Base-by-base conservation (phyloP, 2,797 vertebrate genomes). In the Sebastolobus altivelis region DNA sequence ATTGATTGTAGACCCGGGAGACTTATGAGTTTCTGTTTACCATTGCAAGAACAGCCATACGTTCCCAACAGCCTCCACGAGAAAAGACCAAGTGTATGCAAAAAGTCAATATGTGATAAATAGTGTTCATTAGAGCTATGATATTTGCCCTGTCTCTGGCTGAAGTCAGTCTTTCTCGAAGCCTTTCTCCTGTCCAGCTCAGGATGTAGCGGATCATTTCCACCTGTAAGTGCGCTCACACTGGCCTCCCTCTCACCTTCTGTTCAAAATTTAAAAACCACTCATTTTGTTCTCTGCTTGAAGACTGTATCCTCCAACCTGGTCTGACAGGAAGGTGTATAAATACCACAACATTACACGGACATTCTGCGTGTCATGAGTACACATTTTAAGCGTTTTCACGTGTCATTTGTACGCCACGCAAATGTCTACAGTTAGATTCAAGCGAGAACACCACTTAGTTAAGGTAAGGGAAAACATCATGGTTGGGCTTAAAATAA, bases 1-100 rank as follows among this genome's bases (percentile, higher is more conserved):
- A 90, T 89, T 33, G 88, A 92, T 61, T 22, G 63, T 2, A 5
- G 60, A 43, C 25, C 29, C 40, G 16, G 49, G 22, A 61, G 75
- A 66, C 38, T 16, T 46, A 61, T 46, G 60, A 61, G 75, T 16
- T 65, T 54, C 68, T 68, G 72, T 70, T 79, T 74, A 68, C 13
- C 49, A 55, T 22, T 58, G 27, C 68, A 77, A 75, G 75, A 31
- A 12, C 59, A 72, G 66, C 73, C 2, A 13, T 8, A 40, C 58
- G 8, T 59, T 38, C 58, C 33, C 52, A 20, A 11, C 65, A 25
- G 18, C 8, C 16, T 60, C 38, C 20, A 16, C 0, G 0, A 46
- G 27, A 29, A 31, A 6, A 29, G n/a, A 54, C 4, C 22, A 2
- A 37, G 29, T 1, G 29, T 2, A 14, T 8, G 72, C 20, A 70